Evolutionary conservation across 2,888 invertebrate genomes (phyloP).

Genomic region (Macaria liturata): DNA sequence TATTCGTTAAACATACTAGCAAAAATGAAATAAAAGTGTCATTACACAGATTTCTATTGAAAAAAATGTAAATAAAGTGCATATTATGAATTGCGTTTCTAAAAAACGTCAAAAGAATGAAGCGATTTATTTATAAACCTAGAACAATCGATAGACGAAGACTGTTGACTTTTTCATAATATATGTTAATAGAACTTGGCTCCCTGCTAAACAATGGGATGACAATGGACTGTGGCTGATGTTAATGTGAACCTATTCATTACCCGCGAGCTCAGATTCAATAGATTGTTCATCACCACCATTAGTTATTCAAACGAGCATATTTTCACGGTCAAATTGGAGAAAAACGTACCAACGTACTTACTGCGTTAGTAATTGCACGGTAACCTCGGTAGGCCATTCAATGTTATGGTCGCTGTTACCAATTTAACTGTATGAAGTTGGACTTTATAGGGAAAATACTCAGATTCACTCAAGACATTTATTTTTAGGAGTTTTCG

Average conservation of each 20-base stretch:
- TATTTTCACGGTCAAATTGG: constrained; percentile 42
- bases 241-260: constrained; percentile 13
- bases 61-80: too few species aligned
- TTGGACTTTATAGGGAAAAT: constrained; percentile 6
- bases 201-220: constrained; percentile 10
- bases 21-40: too few species aligned
- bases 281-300: constrained; percentile 30
- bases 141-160: constrained; percentile 10
- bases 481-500: constrained; percentile 14
- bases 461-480: constrained; percentile 9
- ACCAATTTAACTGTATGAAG: constrained; percentile 5
- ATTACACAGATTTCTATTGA: too few species aligned
- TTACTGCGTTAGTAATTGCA: constrained; percentile 40
- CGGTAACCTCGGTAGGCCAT: constrained; percentile 36
- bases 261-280: constrained; percentile 24
- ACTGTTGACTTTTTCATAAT: constrained; percentile 9
- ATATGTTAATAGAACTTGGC: constrained; percentile 11
- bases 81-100: too few species aligned
- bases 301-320: constrained; percentile 31
- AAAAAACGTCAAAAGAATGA: background rate
- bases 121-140: constrained; percentile 5
- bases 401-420: constrained; percentile 20
- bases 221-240: constrained; percentile 6
- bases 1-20: too few species aligned
- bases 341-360: constrained; percentile 34